Evolutionary conservation across 1,140 invertebrate species (phyloP).

Genomic region (Globodera ellingtonae): DNA sequence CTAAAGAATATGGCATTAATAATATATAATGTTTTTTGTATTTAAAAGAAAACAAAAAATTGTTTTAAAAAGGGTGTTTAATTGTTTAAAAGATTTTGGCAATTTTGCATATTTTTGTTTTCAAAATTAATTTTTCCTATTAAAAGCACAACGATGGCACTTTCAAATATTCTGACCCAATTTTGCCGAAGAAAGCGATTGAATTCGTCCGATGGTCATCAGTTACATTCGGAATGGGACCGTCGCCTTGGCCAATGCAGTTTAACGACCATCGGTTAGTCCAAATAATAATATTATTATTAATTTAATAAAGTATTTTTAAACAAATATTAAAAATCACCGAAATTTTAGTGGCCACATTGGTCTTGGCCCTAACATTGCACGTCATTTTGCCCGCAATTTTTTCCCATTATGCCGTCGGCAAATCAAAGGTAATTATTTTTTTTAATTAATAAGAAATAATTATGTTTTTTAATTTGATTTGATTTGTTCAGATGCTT

Average conservation of each 20-base stretch:
- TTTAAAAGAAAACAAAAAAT: too few relatives aligned
- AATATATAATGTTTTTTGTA: too few relatives aligned
- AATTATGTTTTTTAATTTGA: conserved; percentile 2
- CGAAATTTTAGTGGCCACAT: conserved; percentile 36
- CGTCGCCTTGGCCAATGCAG: conserved; percentile 39
- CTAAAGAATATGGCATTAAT: conserved; percentile 9
- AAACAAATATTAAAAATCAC: neutral
- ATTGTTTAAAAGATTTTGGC: too few relatives aligned
- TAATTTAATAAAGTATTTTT: conserved; percentile 20
- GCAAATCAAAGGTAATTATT: conserved; percentile 9
- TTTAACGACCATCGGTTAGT: conserved; percentile 36
- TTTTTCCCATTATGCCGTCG: conserved; percentile 23
- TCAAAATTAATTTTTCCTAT: too few relatives aligned
- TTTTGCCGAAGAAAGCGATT: neutral
- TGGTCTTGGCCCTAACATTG: conserved; percentile 25
- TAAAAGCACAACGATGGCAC: neutral
- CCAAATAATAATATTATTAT: conserved; percentile 1
- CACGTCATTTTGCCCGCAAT: conserved; percentile 39
- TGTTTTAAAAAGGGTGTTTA: too few relatives aligned
- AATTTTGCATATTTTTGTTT: too few relatives aligned
- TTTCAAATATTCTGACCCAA: neutral
- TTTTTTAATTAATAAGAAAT: conserved; percentile 22
- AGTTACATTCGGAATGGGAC: conserved; percentile 47
- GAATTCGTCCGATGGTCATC: neutral
- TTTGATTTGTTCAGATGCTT: conserved; percentile 28